phyloP scores from a whole-genome alignment of 2,797 vertebrate genomes.

The Macropus fuliginosus region DNA sequence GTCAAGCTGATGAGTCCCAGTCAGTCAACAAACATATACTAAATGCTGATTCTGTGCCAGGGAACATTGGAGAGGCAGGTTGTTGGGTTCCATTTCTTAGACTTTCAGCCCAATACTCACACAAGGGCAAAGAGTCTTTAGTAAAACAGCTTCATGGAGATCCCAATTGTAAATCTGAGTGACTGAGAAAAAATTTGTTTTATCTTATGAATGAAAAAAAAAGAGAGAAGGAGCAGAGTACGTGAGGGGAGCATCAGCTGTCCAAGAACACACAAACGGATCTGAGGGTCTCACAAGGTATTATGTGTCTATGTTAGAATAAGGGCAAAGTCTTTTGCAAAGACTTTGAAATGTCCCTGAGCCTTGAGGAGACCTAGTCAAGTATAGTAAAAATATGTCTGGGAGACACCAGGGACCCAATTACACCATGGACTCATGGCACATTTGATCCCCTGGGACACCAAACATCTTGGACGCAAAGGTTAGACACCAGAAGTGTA shows the following conservation, averaged over 20 bases:
- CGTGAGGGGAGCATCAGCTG: slow-evolving; percentile 66
- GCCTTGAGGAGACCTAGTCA: slow-evolving; percentile 12
- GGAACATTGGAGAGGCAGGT: slow-evolving; percentile 43
- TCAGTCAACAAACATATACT: not conserved
- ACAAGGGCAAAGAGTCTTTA: slow-evolving; percentile 70
- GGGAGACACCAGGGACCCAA: slow-evolving; percentile 43
- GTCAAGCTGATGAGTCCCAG: slow-evolving; percentile 76
- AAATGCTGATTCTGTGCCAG: not conserved
- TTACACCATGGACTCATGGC: not conserved
- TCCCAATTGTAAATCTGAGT: slow-evolving; percentile 50
- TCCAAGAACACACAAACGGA: slow-evolving; percentile 77
- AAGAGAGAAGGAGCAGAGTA: slow-evolving; percentile 32
- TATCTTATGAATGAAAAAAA: slow-evolving; percentile 63
- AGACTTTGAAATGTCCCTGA: not conserved
- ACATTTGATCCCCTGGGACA: not conserved
- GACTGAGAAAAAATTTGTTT: slow-evolving; percentile 64
- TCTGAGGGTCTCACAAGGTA: slow-evolving; percentile 73
- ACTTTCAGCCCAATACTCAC: slow-evolving; percentile 65
- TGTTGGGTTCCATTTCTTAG: slow-evolving; percentile 66
- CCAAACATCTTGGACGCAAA: not conserved
- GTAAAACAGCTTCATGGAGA: slow-evolving; percentile 63
- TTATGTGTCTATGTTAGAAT: slow-evolving; percentile 41
- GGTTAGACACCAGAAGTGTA: fast-evolving
- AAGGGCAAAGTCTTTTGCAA: slow-evolving; percentile 51
- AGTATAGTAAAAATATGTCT: slow-evolving; percentile 43